A percentile compares a stretch with the other conserved stretches of the same genome.
These are phyloP conservation scores for Nymphalis urticae DNA, from an alignment of 2,888 invertebrate genomes.

Conservation along the genomic window DNA sequence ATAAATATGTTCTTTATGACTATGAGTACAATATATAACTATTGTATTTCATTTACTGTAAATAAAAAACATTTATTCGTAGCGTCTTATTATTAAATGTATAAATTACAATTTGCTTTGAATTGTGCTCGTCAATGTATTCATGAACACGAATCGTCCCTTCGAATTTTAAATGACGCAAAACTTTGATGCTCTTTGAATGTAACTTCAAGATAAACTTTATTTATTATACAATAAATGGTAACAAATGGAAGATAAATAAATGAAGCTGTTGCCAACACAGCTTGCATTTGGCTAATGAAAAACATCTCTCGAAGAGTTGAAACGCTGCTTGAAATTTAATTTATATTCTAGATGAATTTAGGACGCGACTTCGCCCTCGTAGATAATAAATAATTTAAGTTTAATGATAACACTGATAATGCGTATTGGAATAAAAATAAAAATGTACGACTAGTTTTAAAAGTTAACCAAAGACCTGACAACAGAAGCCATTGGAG, in stretches of 20 bases:
- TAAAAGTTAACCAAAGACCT: no score
- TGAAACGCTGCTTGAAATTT: slow-evolving; percentile 25
- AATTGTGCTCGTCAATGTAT: slow-evolving; percentile 25
- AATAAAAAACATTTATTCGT: no score
- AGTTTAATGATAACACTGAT: no score
- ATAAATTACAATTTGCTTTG: slow-evolving; percentile 26
- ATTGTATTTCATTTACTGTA: no score
- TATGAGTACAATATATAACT: no score
- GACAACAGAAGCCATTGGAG: no score
- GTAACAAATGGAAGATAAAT: slow-evolving; percentile 32
- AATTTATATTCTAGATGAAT: slow-evolving; percentile 2
- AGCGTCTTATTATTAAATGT: background rate
- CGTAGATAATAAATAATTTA: background rate
- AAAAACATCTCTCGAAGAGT: slow-evolving; percentile 31
- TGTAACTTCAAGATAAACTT: slow-evolving; percentile 16
- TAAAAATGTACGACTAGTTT: no score
- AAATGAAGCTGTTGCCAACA: slow-evolving; percentile 24
- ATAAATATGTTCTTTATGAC: no score
- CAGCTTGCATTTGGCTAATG: slow-evolving; percentile 37
- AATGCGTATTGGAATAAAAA: no score
- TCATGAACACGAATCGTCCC: slow-evolving; percentile 29
- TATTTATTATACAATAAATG: slow-evolving; percentile 15
- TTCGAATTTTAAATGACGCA: slow-evolving; percentile 26
- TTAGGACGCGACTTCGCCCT: background rate
- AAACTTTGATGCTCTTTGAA: slow-evolving; percentile 23